A percentile compares a stretch with the other conserved stretches of the same genome.
Conservation (phyloP, 2,888 invertebrate genomes). For the Enchytraeus crypticus region DNA sequence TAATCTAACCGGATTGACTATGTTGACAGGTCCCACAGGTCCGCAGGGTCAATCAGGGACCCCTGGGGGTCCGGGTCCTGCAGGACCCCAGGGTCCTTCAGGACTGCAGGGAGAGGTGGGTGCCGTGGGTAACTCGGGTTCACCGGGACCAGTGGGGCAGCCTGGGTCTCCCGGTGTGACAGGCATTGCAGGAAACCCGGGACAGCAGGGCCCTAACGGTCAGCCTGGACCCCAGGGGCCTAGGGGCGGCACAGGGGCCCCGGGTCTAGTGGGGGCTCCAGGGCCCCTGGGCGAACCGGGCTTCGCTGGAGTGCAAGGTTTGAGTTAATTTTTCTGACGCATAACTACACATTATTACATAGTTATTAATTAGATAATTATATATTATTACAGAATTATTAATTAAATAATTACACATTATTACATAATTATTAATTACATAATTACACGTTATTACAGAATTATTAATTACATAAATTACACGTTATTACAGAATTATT, state of each 20-base stretch:
- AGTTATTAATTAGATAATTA: too few relatives aligned
- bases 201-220: constrained; percentile 2
- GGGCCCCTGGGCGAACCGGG: background rate
- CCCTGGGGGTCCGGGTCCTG: constrained; percentile 4
- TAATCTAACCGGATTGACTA: background rate
- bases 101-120: constrained; percentile 4
- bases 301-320: background rate
- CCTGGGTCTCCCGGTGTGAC: constrained; percentile 8
- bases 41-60: constrained; percentile 1
- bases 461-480: too few relatives aligned
- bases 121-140: background rate
- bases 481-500: too few relatives aligned
- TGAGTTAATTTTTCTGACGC: too few relatives aligned
- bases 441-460: too few relatives aligned
- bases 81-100: constrained; percentile 8
- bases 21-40: constrained; percentile 1
- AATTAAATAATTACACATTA: too few relatives aligned
- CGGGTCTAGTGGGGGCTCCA: background rate
- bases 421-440: too few relatives aligned
- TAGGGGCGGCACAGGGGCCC: constrained; percentile 21
- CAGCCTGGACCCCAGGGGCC: constrained; percentile 20
- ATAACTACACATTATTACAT: background rate
- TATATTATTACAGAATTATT: too few relatives aligned
- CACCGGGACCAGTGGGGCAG: background rate
- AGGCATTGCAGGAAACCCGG: constrained; percentile 1